Evolutionary conservation across 2,888 invertebrate genomes (phyloP).

Genomic region (Sinopyrophorus schimmeli): DNA sequence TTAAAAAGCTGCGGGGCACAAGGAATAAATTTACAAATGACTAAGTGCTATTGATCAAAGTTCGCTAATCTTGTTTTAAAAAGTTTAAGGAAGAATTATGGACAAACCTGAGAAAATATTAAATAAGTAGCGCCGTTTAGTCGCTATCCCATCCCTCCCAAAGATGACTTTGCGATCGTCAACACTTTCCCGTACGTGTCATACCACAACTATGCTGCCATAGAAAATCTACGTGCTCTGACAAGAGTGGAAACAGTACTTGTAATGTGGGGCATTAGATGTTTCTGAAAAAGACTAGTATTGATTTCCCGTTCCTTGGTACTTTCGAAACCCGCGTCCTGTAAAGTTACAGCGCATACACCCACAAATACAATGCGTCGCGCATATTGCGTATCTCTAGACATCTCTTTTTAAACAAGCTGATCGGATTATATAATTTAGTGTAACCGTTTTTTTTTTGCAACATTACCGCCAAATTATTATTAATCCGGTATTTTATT

Average conservation of each 20-base stretch:
- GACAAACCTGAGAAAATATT: too few species aligned
- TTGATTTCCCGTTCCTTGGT: constrained; percentile 45
- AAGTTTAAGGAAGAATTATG: too few species aligned
- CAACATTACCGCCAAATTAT: too few species aligned
- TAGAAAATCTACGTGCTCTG: constrained; percentile 35
- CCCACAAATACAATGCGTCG: constrained; percentile 34
- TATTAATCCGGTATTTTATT: too few species aligned
- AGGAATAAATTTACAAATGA: constrained; percentile 10
- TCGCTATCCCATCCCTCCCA: constrained; percentile 41
- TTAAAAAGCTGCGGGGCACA: too few species aligned
- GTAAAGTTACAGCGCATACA: constrained; percentile 40
- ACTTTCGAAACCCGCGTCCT: constrained; percentile 40
- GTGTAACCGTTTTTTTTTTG: too few species aligned
- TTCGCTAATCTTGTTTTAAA: too few species aligned
- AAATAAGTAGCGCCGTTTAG: constrained; percentile 20
- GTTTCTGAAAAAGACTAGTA: constrained; percentile 48
- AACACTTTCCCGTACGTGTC: constrained; percentile 36
- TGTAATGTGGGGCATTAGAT: constrained; percentile 51
- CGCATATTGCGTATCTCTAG: constrained; percentile 35
- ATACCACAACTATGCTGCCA: constrained; percentile 39
- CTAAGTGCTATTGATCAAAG: constrained; percentile 9
- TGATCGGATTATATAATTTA: too few species aligned
- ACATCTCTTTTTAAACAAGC: constrained; percentile 28
- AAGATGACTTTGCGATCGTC: constrained; percentile 36
- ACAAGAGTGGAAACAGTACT: constrained; percentile 37